Conservation (phyloP, 2,797 vertebrate genomes). For the Xenentodon cancila region DNA sequence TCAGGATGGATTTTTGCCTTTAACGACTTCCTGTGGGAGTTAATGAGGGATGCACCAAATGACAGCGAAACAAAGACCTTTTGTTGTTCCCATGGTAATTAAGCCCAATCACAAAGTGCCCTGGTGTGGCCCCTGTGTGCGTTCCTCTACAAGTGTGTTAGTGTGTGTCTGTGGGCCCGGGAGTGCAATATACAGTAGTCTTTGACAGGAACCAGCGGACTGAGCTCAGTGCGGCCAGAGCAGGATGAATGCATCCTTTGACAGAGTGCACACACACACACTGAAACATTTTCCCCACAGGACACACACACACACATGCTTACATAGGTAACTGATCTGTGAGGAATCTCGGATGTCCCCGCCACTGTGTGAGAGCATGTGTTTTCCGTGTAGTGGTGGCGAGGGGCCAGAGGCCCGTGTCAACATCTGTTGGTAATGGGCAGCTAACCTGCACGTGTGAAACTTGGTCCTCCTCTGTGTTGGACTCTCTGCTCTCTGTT, state of each 20-base stretch:
- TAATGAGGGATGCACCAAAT: conserved; percentile 59
- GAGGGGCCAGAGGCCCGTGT: conserved; percentile 58
- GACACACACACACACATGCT: background rate
- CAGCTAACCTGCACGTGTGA: conserved; percentile 41
- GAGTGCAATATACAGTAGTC: conserved; percentile 3
- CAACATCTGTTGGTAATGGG: conserved; percentile 53
- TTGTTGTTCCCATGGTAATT: conserved; percentile 72
- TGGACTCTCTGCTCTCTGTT: conserved; percentile 11
- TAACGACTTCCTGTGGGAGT: conserved; percentile 74
- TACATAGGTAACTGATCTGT: conserved; percentile 43
- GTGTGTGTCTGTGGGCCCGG: background rate
- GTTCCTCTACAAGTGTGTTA: conserved; percentile 18
- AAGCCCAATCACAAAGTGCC: conserved; percentile 62
- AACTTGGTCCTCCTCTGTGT: conserved; percentile 10
- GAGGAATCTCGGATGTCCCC: conserved; percentile 63
- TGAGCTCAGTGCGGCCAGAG: conserved; percentile 25
- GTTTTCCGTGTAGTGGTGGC: conserved; percentile 49
- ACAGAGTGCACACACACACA: conserved; percentile 19
- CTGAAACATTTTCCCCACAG: background rate
- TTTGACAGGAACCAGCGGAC: conserved; percentile 31
- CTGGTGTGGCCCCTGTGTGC: conserved; percentile 42
- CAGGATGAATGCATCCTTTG: conserved; percentile 52
- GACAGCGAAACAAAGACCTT: conserved; percentile 60
- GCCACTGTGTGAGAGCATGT: conserved; percentile 68
- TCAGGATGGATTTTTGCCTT: conserved; percentile 50